Base-by-base conservation (phyloP, 2,888 invertebrate species). In the Orthosia gracilis region DNA sequence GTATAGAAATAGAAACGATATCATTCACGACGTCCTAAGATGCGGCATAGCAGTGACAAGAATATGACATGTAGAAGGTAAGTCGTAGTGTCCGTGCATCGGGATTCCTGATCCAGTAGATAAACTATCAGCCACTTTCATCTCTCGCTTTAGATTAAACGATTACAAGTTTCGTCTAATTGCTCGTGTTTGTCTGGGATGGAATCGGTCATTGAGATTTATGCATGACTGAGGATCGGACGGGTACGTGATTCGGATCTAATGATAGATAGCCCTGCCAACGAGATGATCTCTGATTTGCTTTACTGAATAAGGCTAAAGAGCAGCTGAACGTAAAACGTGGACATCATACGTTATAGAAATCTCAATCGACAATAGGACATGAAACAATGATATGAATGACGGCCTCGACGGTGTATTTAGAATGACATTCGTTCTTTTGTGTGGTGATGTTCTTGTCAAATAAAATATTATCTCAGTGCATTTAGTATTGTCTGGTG, bases 151-250 rank as follows among this genome's bases (percentile, higher is more conserved):
- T 90, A 93, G 95, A 96, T 96, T 94, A 93, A 93, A 92, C 92
- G 96, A 96, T 96, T 95, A 94, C 93, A 90, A 89, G 93, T 94
- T 94, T 91, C 92, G 89, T 94, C 93, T 96, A 96, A 96, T 96
- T 95, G 95, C 93, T 92, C 92, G 92, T 91, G 91, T 94, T 91
- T 92, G 94, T 93, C 93, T 93, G 91, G 91, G 85, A 87, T 89
- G 89, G 91, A 87, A 92, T 91, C 91, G 90, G 89, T 91, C 91
- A 91, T 91, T 90, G 91, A 92, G 90, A 91, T 92, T 92, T 91
- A 93, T 92, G 95, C 93, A 91, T 93, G 92, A 90, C 89, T 92
- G 91, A 89, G 87, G 88, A 83, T 87, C 88, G 76, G 85, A 88
- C 85, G 84, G 75, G 85, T 86, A 86, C 85, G 87, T 89, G 89